Base-by-base conservation (phyloP, 2,113 vertebrate species). In the Hipposideros armiger region DNA sequence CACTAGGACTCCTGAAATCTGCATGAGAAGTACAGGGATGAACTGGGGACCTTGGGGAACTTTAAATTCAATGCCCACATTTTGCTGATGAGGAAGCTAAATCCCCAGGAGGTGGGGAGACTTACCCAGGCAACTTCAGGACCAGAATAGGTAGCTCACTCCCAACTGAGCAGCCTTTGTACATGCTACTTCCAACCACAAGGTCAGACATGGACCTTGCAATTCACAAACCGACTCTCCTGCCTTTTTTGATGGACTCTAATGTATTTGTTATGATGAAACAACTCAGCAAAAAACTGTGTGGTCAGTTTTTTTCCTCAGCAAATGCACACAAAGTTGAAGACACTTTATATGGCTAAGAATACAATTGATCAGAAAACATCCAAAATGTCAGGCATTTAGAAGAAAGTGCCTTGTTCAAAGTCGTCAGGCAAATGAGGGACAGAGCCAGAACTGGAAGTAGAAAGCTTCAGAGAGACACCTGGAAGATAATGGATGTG, bases 401-500 rank as follows among this genome's bases (percentile, higher is more conserved):
- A 28, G 54, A 93, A 40, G 78, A 66, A 95, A 94, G 26, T 78
- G 13, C 11, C 77, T 95, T 92, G 47, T 92, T 95, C 88, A 96
- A 80, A 95, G 73, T 93, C 95, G 87, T 83, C 82, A 94, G 72
- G 52, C 56, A 95, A 91, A 80, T 83, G 85, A 78, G 86, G 47
- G 52, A 32, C 67, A 89, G 93, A 92, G 72, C 72, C 50, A 83
- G 58, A 54, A 54, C n/a, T 42, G 56, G 67, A 95, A 94, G 69
- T n/a, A 6, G 40, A 84, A 83, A 74, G 62, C 82, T 93, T 95
- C 84, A 45, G 73, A 84, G 94, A 95, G 85, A 89, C 56, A 5
- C 13, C 30, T 67, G 42, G 91, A 81, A 67, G 62, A 91, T 94
- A 96, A 97, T 92, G 77, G 82, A 89, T 94, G 69, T 87, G 88